These are phyloP conservation scores for Isurus oxyrinchus DNA, from an alignment of 2,113 vertebrate species.

Conservation along the genomic window DNA sequence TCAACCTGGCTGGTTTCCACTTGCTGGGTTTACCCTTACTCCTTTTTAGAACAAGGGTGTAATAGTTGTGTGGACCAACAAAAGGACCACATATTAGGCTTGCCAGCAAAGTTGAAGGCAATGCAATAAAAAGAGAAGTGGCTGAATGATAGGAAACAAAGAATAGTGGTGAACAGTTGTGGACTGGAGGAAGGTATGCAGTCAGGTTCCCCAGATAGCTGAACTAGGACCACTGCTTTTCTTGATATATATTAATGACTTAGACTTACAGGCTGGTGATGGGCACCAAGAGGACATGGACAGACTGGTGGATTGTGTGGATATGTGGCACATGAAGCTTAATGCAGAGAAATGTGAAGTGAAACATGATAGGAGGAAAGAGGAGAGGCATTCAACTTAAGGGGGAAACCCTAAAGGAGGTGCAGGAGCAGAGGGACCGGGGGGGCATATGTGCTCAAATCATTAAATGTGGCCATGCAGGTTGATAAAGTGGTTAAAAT, in stretches of 20 bases:
- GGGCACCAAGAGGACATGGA: neutral
- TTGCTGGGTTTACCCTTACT: neutral
- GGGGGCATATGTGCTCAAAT: neutral
- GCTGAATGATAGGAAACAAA: no score
- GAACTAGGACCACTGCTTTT: neutral
- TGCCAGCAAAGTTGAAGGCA: no score
- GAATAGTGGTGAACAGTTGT: no score
- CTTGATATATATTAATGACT: neutral
- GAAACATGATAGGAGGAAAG: neutral
- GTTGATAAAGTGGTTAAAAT: neutral
- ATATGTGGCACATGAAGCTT: neutral
- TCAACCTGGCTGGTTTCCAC: neutral
- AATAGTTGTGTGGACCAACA: no score
- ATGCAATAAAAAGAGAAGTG: no score
- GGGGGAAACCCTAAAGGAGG: neutral
- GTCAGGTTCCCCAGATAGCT: neutral
- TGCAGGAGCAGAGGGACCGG: no score
- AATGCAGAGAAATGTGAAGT: neutral
- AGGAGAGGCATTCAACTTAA: neutral
- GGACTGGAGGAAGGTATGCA: no score
- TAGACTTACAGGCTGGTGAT: neutral
- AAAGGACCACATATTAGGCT: no score
- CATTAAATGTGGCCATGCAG: neutral
- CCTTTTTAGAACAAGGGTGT: no score
- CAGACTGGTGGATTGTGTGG: neutral